Evolutionary conservation across 2,797 vertebrate genomes (phyloP), one percentile per base, ranked within the genome.

Genomic region (Synaphobranchus kaupii): DNA sequence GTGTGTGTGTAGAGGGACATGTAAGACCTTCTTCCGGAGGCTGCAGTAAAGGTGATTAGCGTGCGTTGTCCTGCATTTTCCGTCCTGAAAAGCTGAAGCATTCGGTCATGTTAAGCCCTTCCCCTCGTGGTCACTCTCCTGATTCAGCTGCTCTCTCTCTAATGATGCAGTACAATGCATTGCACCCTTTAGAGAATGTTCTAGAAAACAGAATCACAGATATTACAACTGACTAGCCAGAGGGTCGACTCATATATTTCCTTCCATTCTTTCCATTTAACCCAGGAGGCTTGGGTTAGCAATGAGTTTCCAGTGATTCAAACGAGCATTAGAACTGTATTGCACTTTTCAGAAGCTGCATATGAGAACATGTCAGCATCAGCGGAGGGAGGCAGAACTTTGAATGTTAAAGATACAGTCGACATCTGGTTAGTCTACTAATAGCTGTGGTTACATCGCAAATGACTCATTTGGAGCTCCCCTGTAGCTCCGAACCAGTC

Each of bases 11-110:
- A 34, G 13, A 1, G 7, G 22, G 15, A 63, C 60, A 6, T 1
- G 20, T 1, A 34, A 68, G 68, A n/a, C 60, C 60, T 31, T 8
- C 28, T 50, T 83, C 22, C 34, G 52, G 81, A 22, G 82, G 48
- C 47, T 63, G 71, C 82, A 58, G 86, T 84, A 76, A 87, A 87
- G 71, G 60, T 73, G 81, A 84, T 73, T 31, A 17, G 52, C 9
- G 31, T 50, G 6, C 39, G 28, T 44, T n/a, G 66, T 50, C 50
- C 34, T 82, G 86, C 81, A 73, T 73, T 83, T 84, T 73, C 47
- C 83, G 34, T 82, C 60, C 25, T 22, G 25, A 63, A 63, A 63
- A 63, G 48, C 86, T 66, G 39, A 80, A 68, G 78, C 60, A 12
- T 15, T 54, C 28, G 28, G 66, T 28, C 17, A 31, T 31, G 12